Base-by-base conservation (phyloP, 2,888 invertebrate genomes). In the Eupeodes latifasciatus region DNA sequence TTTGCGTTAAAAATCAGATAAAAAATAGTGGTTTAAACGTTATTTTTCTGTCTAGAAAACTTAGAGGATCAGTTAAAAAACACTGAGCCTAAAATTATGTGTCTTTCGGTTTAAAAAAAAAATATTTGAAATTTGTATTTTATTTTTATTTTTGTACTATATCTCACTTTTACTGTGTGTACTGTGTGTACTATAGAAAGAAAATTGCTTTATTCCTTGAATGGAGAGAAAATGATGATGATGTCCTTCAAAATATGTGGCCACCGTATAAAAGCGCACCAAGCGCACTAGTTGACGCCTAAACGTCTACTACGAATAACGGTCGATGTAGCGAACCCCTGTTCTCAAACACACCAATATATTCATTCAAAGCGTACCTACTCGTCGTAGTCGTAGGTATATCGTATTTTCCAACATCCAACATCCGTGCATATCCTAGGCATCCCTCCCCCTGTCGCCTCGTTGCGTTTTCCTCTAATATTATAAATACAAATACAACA, bases 281-380 rank as follows among this genome's bases (percentile, higher is more conserved):
- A 93, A 93, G 93, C 93, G 93, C 93, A 93, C 94, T 94, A 94
- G 93, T 94, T 94, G 93, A 94, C 94, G 93, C 94, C 94, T 93
- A 94, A 94, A 93, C 94, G 93, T 93, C 93, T 93, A 93, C 94
- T 93, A 93, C 93, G 93, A 93, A 93, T 93, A 93, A 92, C 92
- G 93, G 92, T 93, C 93, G 93, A 92, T 93, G 92, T 93, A 93
- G 92, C 93, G 92, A 93, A 93, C 92, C 93, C 93, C 93, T 93
- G 92, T 93, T 93, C 91, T 90, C 92, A 88, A 88, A 88, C 81
- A 88, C 85, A 88, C 88, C 81, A 88, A 88, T 88, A 84, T 84
- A 85, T 85, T 85, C 84, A 88, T 88, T 88, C 81, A 88, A 88
- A 88, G 88, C 88, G 75, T 40, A 40, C 40, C 27, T 27, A 27